Conservation (phyloP, 1,140 invertebrate genomes). For the Rhopalosiphum padi region DNA sequence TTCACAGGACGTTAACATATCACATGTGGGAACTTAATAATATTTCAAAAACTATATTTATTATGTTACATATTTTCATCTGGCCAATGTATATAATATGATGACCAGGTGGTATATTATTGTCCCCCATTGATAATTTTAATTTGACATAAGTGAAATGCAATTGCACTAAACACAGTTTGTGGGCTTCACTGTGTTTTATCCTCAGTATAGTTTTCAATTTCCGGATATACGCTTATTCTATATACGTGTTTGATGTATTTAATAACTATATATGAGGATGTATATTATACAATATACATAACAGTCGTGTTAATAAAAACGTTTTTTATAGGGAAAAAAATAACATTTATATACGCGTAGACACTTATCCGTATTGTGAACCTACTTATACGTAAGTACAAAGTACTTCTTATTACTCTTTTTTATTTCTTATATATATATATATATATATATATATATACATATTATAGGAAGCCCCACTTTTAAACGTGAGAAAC, state of each 20-base stretch:
- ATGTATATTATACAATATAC: not conserved
- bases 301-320: not conserved
- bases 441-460: not conserved
- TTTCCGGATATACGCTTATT: conserved; percentile 2
- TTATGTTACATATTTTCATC: conserved; percentile 14
- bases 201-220: conserved; percentile 9
- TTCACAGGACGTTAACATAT: conserved; percentile 11
- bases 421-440: not conserved
- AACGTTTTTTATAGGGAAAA: not conserved
- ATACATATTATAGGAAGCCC: not conserved
- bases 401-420: not conserved
- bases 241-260: not conserved
- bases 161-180: conserved; percentile 18
- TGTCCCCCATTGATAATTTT: conserved; percentile 9
- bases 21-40: not conserved
- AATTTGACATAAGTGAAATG: conserved; percentile 24
- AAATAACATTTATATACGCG: not conserved
- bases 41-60: not conserved
- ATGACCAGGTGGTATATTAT: conserved; percentile 17
- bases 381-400: not conserved
- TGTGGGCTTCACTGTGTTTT: not conserved
- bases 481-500: not conserved
- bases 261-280: not conserved
- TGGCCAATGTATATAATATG: not conserved
- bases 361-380: not conserved